Base-by-base conservation (phyloP, 2,888 invertebrate species). In the Nymphalis polychloros region DNA sequence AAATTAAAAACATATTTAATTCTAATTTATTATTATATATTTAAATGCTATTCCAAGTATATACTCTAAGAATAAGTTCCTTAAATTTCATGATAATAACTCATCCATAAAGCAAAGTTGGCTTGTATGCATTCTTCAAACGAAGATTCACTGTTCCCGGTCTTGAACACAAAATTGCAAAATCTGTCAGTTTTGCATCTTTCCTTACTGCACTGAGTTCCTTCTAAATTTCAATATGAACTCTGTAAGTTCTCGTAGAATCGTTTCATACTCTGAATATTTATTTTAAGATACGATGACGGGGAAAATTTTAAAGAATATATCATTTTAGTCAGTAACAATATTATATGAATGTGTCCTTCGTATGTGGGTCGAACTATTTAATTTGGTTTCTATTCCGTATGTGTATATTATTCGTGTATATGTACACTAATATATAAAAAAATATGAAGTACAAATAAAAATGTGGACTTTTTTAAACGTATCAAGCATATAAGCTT, bases 151-250 rank as follows among this genome's bases (percentile, higher is more conserved):
- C 46, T 62, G 60, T 63, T 67, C 48, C 31, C 61, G 50, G 55
- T 71, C 53, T 59, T n/a, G 46, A 68, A 57, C 41, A 64, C 60
- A 62, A 69, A 71, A 67, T 64, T 71, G 69, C 64, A 53, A 67
- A 62, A 69, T 71, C 64, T 69, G 63, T 61, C 69, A 69, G 71
- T 67, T 66, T 64, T 62, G 60, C 64, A 60, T 69, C 64, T 60
- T 63, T 60, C 47, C 47, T 35, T 59, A 35, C 53, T 57, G 59
- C 59, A 59, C 31, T 20, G 52, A 63, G 50, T 68, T 70, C 46
- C 65, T 67, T 69, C 66, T 55, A 63, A 68, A 71, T 67, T 71
- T 64, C 66, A 71, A 67, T 69, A 69, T 62, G 61, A 69, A 69
- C 64, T 71, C 61, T 53, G 46, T 59, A 61, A 69, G 66, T 69